Evolutionary conservation across 2,797 vertebrate genomes (phyloP).

Genomic region (Melopsittacus undulatus): DNA sequence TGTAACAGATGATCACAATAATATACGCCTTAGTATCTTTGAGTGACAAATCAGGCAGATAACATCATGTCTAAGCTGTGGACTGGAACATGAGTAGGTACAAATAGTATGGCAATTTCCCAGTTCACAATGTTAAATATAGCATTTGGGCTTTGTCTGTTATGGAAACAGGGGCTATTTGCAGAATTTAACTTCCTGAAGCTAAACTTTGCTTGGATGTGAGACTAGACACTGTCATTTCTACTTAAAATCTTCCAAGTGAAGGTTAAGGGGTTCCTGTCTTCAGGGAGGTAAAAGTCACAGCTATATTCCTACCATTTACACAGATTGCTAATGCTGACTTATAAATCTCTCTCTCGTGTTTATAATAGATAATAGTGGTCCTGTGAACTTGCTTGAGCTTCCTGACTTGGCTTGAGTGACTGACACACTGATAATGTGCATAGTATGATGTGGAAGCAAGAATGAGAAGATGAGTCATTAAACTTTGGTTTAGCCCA

Average conservation of each 20-base stretch:
- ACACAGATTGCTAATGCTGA: not conserved
- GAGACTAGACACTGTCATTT: not conserved
- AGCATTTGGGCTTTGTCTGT: not conserved
- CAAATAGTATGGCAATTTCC: not conserved
- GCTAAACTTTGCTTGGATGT: not conserved
- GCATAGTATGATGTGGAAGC: not conserved
- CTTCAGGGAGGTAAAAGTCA: not conserved
- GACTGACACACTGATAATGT: accelerated
- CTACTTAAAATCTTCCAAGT: not conserved
- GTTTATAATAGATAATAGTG: not conserved
- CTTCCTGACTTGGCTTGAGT: not conserved
- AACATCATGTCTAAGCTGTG: not conserved
- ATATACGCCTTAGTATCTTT: not conserved
- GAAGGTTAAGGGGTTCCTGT: not conserved
- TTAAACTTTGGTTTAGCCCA: not conserved
- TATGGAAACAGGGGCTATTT: not conserved
- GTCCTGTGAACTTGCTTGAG: not conserved
- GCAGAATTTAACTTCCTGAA: not conserved
- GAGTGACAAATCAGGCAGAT: not conserved
- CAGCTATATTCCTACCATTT: not conserved
- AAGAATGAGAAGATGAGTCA: not conserved
- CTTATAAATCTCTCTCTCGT: not conserved
- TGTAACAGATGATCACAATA: not conserved
- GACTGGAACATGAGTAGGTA: not conserved
- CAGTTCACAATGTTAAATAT: not conserved